Evolutionary conservation across 2,797 vertebrate species (phyloP).

Genomic region (Enteromius radiatus): DNA sequence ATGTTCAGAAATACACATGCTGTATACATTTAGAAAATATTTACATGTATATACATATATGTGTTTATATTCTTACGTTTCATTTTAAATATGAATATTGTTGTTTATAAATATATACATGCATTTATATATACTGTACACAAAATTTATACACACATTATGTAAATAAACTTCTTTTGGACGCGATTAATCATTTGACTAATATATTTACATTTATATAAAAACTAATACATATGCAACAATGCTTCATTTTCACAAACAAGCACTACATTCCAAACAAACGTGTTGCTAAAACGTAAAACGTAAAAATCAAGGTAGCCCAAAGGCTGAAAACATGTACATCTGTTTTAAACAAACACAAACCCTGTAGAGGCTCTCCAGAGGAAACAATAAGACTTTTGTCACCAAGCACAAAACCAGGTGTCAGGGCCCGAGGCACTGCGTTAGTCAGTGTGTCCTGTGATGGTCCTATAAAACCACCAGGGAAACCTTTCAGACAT

Average conservation of each 20-base stretch:
- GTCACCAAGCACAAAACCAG: constrained; percentile 67
- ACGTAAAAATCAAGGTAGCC: constrained; percentile 66
- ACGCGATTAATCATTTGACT: too few species aligned
- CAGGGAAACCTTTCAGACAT: constrained; percentile 31
- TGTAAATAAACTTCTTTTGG: too few species aligned
- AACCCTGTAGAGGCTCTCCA: constrained; percentile 38
- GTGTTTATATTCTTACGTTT: too few species aligned
- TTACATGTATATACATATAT: too few species aligned
- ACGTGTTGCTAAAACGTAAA: constrained; percentile 61
- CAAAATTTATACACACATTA: neutral
- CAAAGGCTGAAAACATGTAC: constrained; percentile 63
- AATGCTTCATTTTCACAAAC: neutral
- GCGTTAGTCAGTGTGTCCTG: constrained; percentile 70
- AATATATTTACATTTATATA: too few species aligned
- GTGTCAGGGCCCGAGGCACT: constrained; percentile 73
- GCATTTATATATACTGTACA: too few species aligned
- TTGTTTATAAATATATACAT: too few species aligned
- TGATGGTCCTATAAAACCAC: constrained; percentile 59
- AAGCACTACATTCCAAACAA: constrained; percentile 32
- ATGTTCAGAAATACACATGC: too few species aligned
- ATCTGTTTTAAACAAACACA: constrained; percentile 61
- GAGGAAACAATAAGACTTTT: constrained; percentile 74
- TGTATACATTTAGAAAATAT: too few species aligned
- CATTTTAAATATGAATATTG: too few species aligned
- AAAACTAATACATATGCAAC: neutral